Evolutionary conservation across 2,797 vertebrate genomes (phyloP), one percentile per base, ranked within the genome.

Genomic region (Antennarius maculatus): DNA sequence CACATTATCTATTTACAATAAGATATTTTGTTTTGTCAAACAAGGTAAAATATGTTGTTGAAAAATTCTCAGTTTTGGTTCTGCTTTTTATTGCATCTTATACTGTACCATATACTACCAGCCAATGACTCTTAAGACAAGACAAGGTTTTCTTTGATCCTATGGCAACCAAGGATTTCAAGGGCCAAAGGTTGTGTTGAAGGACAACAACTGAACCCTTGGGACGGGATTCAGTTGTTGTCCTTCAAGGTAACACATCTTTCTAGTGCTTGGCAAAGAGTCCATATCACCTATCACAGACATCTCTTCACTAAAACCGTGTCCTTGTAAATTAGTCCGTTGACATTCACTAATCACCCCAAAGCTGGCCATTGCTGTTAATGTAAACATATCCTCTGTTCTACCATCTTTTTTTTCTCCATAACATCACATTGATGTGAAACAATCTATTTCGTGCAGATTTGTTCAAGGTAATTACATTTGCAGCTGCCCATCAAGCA

Each of bases 401-500:
- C 34, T 9, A 17, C 42, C 51, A 23, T 23, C 23, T 41, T 17
- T 28, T 16, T 17, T 60, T 61, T 53, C 47, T 49, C 37, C 18
- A 54, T 70, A 39, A 54, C 47, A 27, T 61, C 55, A 47, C 69
- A 69, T 71, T 76, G 58, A 76, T 74, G 65, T 79, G 61, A 73
- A 86, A 84, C 67, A 71, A 83, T 74, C 53, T n/a, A 57, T 79
- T 70, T 86, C 83, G 77, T 65, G 61, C 31, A 70, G 72, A 71
- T 77, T 75, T 83, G 53, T 79, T 84, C 65, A 80, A 82, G 71
- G 85, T 80, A 82, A 88, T 88, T 78, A 80, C 75, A 71, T 82
- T 82, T 69, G 45, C 61, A 86, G 74, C 64, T 76, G 75, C 64
- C 50, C 67, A 84, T 92, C 85, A 88, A 87, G 90, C 85, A 88